phyloP scores from a whole-genome alignment of 2,113 vertebrate species.

The Thermophis baileyi region DNA sequence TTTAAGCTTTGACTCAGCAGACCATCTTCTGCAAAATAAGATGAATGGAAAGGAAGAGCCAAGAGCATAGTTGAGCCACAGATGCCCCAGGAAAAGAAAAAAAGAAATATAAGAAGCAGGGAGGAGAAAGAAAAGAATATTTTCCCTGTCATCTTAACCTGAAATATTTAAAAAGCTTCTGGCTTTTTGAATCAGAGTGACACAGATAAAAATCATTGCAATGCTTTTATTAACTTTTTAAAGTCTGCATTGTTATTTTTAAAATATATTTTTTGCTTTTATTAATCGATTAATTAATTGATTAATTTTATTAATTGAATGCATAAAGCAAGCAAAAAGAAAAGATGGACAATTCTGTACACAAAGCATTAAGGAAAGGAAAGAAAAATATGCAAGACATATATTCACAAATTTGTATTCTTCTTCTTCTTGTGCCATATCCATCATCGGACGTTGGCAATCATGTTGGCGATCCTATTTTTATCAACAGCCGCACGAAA shows the following conservation, averaged over 20 bases:
- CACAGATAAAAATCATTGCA: background rate
- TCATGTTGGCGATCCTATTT: too few relatives aligned
- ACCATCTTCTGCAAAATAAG: slow-evolving; percentile 12
- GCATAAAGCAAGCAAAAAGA: background rate
- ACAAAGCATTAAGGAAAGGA: background rate
- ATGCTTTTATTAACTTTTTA: background rate
- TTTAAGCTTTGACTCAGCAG: slow-evolving; percentile 21
- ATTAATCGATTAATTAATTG: too few relatives aligned
- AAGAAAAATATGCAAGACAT: background rate
- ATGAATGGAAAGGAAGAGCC: slow-evolving; percentile 1
- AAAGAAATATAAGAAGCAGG: background rate
- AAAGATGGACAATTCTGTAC: background rate
- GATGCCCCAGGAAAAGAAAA: background rate
- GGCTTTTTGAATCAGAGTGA: background rate
- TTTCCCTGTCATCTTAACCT: background rate
- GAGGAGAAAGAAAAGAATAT: background rate
- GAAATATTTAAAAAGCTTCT: background rate
- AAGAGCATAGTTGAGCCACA: background rate
- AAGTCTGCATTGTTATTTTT: background rate
- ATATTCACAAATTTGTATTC: background rate
- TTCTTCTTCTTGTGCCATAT: too few relatives aligned
- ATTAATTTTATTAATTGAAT: background rate
- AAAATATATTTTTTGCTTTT: background rate
- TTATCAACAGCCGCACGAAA: too few relatives aligned
- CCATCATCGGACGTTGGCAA: too few relatives aligned